Base-by-base conservation (phyloP, 2,797 vertebrate species). In the Semotilus atromaculatus region DNA sequence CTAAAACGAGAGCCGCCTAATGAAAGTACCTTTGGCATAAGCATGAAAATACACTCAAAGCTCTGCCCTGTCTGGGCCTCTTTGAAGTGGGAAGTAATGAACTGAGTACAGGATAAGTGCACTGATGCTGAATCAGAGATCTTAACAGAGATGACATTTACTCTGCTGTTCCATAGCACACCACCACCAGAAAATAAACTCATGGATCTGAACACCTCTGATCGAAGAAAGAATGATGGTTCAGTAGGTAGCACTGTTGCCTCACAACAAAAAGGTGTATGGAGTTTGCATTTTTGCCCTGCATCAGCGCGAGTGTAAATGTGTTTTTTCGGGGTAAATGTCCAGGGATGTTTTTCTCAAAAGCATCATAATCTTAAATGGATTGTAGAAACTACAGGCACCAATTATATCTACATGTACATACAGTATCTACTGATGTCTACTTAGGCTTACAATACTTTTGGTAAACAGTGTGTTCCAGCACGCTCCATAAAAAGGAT, bases 121-220 rank as follows among this genome's bases (percentile, higher is more conserved):
- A 21, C 19, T 72, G 36, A 75, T 64, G 82, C 71, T 81, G 72
- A 85, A 74, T 82, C 40, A 86, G 75, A 51, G 26, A 68, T 68
- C 72, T 81, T 60, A 43, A n/a, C n/a, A 36, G 60, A 74, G 6
- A 40, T 48, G 23, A 14, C 19, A 14, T 48, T 60, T 64, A 64
- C 53, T 23, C 66, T 58, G 38, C 80, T 72, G 74, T 58, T 13
- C 74, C 66, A 55, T 18, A 62, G 66, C 68, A 79, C 74, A 84
- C 43, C 71, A 77, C 79, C 9, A 74, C 23, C 74, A 83, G 81
- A 90, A 88, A 89, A 91, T 86, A 92, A 89, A 89, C 86, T 86
- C 64, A 36, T 34, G 86, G 83, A 88, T 88, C 78, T 48, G 71
- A 68, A 29, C 80, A 31, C 19, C 31, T 66, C 40, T 79, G 40